phyloP scores from a whole-genome alignment of 2,113 vertebrate genomes.

The Crotalus viridis region DNA sequence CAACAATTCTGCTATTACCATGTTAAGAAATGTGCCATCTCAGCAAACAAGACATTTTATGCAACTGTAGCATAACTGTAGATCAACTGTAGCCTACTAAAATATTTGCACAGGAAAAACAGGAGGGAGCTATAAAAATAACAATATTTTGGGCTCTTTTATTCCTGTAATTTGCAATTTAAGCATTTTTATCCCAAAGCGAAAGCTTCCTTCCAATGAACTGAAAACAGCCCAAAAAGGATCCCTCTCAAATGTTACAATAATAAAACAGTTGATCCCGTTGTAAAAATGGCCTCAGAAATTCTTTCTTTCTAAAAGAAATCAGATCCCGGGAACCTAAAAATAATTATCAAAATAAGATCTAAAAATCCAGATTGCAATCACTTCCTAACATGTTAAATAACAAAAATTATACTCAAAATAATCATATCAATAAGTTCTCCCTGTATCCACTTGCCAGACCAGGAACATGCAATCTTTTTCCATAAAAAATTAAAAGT shows the following conservation, averaged over 20 bases:
- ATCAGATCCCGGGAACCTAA: not conserved
- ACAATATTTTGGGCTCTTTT: conserved; percentile 12
- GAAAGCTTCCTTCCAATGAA: conserved; percentile 4
- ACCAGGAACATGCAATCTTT: not conserved
- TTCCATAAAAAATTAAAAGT: not conserved
- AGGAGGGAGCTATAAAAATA: not conserved
- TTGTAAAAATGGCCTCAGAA: conserved; percentile 7
- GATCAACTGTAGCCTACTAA: conserved; percentile 50
- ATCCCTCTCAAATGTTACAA: not conserved
- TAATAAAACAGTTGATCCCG: conserved; percentile 11
- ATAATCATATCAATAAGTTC: not conserved
- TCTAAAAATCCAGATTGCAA: not conserved
- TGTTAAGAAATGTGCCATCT: conserved; percentile 59
- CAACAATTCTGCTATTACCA: conserved; percentile 52
- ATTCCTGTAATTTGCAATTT: not conserved
- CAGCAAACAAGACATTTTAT: conserved; percentile 61
- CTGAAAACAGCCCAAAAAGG: not conserved
- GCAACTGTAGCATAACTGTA: conserved; percentile 22
- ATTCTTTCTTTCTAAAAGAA: not conserved
- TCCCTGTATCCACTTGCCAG: not conserved
- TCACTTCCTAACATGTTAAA: not conserved
- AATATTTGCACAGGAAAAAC: conserved; percentile 33
- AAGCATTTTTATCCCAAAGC: conserved; percentile 12
- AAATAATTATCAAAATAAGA: not conserved
- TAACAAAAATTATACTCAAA: not conserved